Conservation (phyloP, 2,113 vertebrate genomes). For the Barnardius zonarius region DNA sequence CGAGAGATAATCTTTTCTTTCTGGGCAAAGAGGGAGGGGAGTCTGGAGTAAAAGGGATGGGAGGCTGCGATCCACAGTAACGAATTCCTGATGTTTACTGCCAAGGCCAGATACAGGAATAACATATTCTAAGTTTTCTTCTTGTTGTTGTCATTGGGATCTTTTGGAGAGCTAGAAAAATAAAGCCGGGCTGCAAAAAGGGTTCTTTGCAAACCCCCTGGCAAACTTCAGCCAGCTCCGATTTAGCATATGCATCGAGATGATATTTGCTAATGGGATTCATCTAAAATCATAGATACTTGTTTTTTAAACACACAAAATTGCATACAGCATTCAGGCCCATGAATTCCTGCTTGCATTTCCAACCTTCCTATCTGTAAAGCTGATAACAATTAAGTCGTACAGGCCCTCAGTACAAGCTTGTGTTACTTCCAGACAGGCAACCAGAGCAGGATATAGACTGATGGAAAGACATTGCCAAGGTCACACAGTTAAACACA, state of each 20-base stretch:
- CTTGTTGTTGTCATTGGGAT: not conserved
- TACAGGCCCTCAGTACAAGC: not conserved
- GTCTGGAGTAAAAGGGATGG: not conserved
- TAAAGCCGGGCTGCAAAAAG: not conserved
- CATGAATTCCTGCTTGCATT: not conserved
- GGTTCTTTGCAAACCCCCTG: not conserved
- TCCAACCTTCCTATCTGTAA: not conserved
- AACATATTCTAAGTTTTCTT: not conserved
- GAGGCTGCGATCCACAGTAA: not conserved
- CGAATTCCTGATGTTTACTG: constrained; percentile 43
- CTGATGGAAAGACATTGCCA: not conserved
- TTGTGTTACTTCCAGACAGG: not conserved
- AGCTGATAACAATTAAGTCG: not conserved
- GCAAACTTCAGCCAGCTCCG: not conserved
- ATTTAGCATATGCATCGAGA: rapidly evolving
- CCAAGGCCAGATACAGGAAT: constrained; percentile 47
- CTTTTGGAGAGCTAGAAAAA: not conserved
- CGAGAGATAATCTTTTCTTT: constrained; percentile 56
- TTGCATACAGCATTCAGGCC: not conserved
- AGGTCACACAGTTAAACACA: not conserved
- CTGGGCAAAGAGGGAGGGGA: not conserved
- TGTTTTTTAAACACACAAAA: not conserved
- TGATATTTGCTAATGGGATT: no score
- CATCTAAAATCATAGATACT: not conserved
- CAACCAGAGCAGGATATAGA: not conserved